Base-by-base conservation (phyloP, 1,140 invertebrate species). In the Aradophagus sp. region DNA sequence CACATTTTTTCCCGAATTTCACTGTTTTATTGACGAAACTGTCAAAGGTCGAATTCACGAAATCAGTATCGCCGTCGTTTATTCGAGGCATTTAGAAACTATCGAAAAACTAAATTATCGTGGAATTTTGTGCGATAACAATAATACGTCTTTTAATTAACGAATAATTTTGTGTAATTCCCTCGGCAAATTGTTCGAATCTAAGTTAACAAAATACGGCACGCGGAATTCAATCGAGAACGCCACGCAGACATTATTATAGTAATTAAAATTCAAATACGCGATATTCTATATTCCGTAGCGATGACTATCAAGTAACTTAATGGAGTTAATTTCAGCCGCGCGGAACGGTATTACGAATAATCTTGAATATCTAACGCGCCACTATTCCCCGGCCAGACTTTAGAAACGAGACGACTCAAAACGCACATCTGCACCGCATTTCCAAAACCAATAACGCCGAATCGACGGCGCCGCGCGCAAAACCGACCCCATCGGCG, bases 371-470 rank as follows among this genome's bases (percentile, higher is more conserved):
- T 55, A 44, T 34, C 52, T 42, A 23, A 10, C 34, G 17, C 7
- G 2, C 6, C n/a, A 11, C 8, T 23, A 6, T 8, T 5, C 4
- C 6, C 32, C 20, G 17, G 17, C 5, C 11, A 12, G 35, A 34
- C 17, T 55, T 42, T 26, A 13, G 29, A 42, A 55, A 55, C 44
- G 32, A 44, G 52, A 55, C 38, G 23, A 52, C 15, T 52, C 15
- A 14, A 38, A 52, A 34, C 19, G 38, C 38, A 55, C 38, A 55
- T 42, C 29, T 34, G 39, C 26, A 42, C 7, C 38, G 39, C 39
- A 26, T 55, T 42, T 23, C 17, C 13, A 34, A 44, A 55, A 55
- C 52, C 39, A 55, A 55, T 55, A 55, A 55, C 29, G 13, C 26
- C 39, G 19, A 34, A 44, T 42, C 52, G 11, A 15, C 31, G 17